Conservation (phyloP, 2,888 invertebrate species). For the Acanthosepion esculentum region DNA sequence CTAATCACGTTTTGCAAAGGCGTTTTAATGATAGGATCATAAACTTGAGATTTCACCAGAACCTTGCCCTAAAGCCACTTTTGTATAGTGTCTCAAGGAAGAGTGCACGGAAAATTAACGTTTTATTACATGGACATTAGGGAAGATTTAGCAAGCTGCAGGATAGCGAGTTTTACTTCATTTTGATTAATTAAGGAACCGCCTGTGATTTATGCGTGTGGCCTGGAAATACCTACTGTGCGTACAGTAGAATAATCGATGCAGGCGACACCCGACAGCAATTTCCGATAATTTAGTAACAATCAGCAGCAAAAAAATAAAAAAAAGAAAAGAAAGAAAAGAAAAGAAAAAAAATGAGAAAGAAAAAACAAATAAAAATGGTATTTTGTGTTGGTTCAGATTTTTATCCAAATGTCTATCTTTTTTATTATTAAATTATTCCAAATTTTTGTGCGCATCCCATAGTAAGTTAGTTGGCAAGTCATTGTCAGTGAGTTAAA, state of each 20-base stretch:
- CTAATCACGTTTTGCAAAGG: not conserved
- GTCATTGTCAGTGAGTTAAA: no score
- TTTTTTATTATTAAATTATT: no score
- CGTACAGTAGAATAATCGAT: not conserved
- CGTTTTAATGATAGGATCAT: not conserved
- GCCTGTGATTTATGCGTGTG: not conserved
- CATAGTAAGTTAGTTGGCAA: no score
- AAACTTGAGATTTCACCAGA: not conserved
- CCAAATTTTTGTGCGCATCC: no score
- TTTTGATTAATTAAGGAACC: not conserved
- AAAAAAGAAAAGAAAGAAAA: no score
- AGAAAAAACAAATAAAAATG: no score
- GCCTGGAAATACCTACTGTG: not conserved
- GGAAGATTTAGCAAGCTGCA: not conserved
- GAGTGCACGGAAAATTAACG: not conserved
- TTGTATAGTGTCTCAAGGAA: not conserved
- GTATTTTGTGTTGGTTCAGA: no score
- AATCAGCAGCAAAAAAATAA: no score
- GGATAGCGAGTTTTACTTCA: not conserved
- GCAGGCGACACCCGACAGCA: not conserved
- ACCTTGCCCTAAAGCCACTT: not conserved
- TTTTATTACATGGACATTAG: not conserved
- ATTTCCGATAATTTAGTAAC: not conserved
- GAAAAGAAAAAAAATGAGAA: no score
- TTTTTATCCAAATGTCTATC: no score